A percentile compares a stretch with the other conserved stretches of the same genome.
Evolutionary conservation across 2,888 invertebrate genomes (phyloP).

Genomic region (Scaptomyza tumidula): DNA sequence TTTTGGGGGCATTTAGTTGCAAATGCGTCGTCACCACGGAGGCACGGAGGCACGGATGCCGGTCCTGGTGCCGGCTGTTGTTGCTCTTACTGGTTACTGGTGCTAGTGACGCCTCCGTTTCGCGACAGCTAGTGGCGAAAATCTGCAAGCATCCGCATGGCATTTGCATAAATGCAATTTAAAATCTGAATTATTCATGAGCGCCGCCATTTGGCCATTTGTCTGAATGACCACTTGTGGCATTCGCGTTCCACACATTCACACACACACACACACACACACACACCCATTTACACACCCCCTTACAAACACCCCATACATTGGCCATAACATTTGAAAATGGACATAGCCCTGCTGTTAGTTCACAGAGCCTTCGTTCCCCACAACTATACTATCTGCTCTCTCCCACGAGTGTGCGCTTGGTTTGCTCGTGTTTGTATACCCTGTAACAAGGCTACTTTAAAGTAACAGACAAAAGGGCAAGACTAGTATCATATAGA

Average conservation of each 20-base stretch:
- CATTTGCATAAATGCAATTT: constrained; percentile 80
- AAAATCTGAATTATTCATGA: constrained; percentile 81
- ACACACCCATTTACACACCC: constrained; percentile 7
- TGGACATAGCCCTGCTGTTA: constrained; percentile 31
- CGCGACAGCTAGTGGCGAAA: constrained; percentile 71
- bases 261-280: constrained; percentile 4
- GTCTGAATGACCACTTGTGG: constrained; percentile 80
- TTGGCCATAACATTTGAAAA: constrained; percentile 54
- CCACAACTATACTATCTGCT: neutral
- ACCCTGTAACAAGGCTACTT: constrained; percentile 21
- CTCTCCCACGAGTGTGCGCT: neutral
- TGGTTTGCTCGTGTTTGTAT: constrained; percentile 12
- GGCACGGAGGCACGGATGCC: constrained; percentile 28
- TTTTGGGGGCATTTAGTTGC: constrained; percentile 77
- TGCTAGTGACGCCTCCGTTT: constrained; percentile 51
- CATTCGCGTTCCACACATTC: constrained; percentile 53
- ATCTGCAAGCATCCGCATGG: constrained; percentile 77
- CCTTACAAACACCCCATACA: constrained; percentile 6
- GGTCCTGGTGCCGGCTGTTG: neutral
- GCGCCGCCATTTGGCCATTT: constrained; percentile 79
- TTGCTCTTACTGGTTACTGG: constrained; percentile 6
- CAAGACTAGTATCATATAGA: too few species aligned
- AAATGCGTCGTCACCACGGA: constrained; percentile 75
- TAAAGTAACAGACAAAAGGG: neutral
- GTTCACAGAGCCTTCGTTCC: neutral